phyloP scores from a whole-genome alignment of 2,888 invertebrate genomes.

The Amblyjoppa fuscipennis region DNA sequence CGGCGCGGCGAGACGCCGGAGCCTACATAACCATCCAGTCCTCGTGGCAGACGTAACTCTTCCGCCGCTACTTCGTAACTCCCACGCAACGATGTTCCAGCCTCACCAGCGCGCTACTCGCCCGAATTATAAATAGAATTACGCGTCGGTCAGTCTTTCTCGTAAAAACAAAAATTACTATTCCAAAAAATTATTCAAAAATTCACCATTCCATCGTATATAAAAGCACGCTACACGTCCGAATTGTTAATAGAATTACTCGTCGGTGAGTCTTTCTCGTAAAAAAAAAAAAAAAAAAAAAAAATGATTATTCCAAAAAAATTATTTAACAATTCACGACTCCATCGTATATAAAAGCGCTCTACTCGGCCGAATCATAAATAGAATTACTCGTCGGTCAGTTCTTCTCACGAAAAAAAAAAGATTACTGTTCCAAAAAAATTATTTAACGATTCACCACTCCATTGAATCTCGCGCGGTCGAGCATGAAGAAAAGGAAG shows the following conservation, averaged over 20 bases:
- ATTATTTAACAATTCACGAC: not conserved
- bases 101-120: not conserved
- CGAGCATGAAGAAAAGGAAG: too few relatives aligned
- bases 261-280: not conserved
- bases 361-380: not conserved
- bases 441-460: not conserved
- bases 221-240: not conserved
- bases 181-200: not conserved
- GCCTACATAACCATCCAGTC: slow-evolving; percentile 22
- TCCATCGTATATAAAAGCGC: not conserved
- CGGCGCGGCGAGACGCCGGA: slow-evolving; percentile 49
- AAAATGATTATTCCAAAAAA: too few relatives aligned
- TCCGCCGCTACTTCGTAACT: slow-evolving; percentile 26
- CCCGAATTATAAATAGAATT: slow-evolving; percentile 10
- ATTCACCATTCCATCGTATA: too few relatives aligned
- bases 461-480: not conserved
- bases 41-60: slow-evolving; percentile 58
- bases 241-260: not conserved
- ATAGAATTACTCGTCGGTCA: not conserved
- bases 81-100: slow-evolving; percentile 33
- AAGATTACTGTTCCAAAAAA: too few relatives aligned
- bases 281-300: too few relatives aligned
- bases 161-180: too few relatives aligned
- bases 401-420: too few relatives aligned
- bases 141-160: not conserved